These are phyloP conservation scores for Sycobia sp. DNA, from an alignment of 1,140 invertebrate genomes.

Conservation along the genomic window DNA sequence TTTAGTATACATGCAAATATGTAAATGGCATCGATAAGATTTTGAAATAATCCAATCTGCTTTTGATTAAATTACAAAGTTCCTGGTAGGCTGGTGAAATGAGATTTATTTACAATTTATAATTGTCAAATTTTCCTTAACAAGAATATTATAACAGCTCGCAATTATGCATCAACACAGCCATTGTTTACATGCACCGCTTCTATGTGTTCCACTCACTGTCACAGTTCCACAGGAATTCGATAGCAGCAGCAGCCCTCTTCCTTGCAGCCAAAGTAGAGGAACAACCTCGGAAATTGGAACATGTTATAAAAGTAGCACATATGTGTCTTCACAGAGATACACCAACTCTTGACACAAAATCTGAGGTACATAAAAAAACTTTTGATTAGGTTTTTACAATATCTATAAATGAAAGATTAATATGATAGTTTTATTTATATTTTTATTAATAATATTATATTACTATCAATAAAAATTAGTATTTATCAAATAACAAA, in stretches of 20 bases:
- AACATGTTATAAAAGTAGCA: constrained; percentile 92
- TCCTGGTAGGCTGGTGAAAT: too few relatives aligned
- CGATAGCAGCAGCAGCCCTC: constrained; percentile 82
- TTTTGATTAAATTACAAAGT: too few relatives aligned
- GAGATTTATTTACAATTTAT: too few relatives aligned
- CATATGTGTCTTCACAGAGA: constrained; percentile 79
- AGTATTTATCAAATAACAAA: too few relatives aligned
- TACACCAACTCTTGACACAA: constrained; percentile 68
- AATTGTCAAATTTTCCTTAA: constrained; percentile 17
- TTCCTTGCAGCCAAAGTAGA: constrained; percentile 97
- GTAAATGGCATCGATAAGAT: too few relatives aligned
- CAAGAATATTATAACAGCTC: constrained; percentile 63
- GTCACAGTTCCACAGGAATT: constrained; percentile 81
- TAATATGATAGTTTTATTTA: not conserved
- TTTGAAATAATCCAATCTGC: too few relatives aligned
- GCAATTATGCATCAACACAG: constrained; percentile 91
- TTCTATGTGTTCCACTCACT: constrained; percentile 96
- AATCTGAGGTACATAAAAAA: constrained; percentile 68
- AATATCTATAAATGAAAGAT: not conserved
- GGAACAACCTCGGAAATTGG: constrained; percentile 93
- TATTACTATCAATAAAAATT: not conserved
- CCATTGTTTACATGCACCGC: constrained; percentile 98
- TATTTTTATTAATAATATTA: not conserved
- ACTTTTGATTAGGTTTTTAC: not conserved
- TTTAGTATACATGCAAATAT: too few relatives aligned